Percentiles rank a stretch among this genome's conserved stretches.
Evolutionary conservation across 2,113 vertebrate species (phyloP).

Genomic region (Salvator merianae): DNA sequence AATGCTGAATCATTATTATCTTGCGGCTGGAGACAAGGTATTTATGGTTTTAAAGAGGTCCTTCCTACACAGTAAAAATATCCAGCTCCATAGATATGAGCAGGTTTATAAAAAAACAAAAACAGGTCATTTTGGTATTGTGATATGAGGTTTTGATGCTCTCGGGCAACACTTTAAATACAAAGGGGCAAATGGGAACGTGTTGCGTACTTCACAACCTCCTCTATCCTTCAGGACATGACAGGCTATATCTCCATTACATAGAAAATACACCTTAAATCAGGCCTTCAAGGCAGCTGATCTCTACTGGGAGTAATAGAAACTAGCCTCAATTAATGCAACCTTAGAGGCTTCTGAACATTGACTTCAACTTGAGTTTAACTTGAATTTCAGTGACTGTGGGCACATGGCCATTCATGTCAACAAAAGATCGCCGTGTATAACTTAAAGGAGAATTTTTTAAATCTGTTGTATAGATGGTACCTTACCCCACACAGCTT

Average conservation of each 20-base stretch:
- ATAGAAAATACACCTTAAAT: too few species aligned
- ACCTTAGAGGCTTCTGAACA: too few species aligned
- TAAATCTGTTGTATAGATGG: too few species aligned
- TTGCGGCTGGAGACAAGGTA: slow-evolving; percentile 57
- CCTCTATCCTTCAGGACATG: too few species aligned
- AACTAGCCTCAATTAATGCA: too few species aligned
- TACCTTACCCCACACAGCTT: too few species aligned
- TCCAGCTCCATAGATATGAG: background rate
- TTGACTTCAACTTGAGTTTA: too few species aligned
- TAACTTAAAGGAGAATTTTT: too few species aligned
- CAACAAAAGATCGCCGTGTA: too few species aligned
- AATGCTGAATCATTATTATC: slow-evolving; percentile 63
- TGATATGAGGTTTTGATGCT: background rate
- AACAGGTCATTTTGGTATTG: background rate
- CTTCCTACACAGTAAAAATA: slow-evolving; percentile 65
- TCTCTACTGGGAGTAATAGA: too few species aligned
- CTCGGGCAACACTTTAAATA: background rate
- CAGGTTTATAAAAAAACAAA: background rate
- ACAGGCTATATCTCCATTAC: background rate
- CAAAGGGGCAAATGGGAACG: background rate
- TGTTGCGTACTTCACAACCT: background rate
- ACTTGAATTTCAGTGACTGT: too few species aligned
- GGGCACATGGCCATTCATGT: too few species aligned
- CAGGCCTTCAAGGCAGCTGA: background rate
- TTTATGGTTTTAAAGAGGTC: slow-evolving; percentile 44